Evolutionary conservation across 2,888 invertebrate genomes (phyloP), one percentile per base, ranked within the genome.

Genomic region (Odontothrips loti): DNA sequence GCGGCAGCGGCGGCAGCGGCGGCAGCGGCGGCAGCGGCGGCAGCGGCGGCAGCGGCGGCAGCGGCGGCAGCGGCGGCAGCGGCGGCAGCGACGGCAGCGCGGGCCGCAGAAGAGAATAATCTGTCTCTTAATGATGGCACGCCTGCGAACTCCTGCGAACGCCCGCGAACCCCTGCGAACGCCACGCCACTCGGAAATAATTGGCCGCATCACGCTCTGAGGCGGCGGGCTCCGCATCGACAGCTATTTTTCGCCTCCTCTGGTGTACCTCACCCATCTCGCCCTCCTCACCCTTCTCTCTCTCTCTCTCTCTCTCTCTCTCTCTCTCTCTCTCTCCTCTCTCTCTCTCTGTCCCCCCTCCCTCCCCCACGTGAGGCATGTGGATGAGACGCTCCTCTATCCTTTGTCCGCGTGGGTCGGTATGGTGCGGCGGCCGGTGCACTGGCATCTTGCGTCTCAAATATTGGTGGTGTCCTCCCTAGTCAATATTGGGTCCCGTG

Each of bases 81-180:
- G 34, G 34, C 34, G 58, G 20, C 58, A 58, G 17, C 58, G 34
- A 6, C 58, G 58, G 17, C 58, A 58, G 15, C 15, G 51, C 51
- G 17, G 12, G 51, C 51, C 15, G 17, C 3, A 51, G 48, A 48
- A 63, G 68, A 10, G 68, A 75, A 75, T 75, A 75, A 75, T 75
- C 23, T 75, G 68, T 75, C 68, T 75, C 23, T 27, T 75, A 75
- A 75, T 75, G 68, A 75, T 10, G 68, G 68, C 68, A 27, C 68
- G 27, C 23, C 68, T 43, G 34, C 34, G 34, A 43, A 75, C 68
- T 23, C 68, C 12, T 20, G n/a, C n/a, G 23, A n/a, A 51, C 51
- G 48, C 48, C 51, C 51, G 51, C 51, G n/a, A 23, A 75, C 68
- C 27, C 68, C 12, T 20, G 58, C 17, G 3, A 10, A 17, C 58